A percentile compares a stretch with the other conserved stretches of the same genome.
Conservation (phyloP, 23 tunicate genomes). For the Halocynthia roretzi region DNA sequence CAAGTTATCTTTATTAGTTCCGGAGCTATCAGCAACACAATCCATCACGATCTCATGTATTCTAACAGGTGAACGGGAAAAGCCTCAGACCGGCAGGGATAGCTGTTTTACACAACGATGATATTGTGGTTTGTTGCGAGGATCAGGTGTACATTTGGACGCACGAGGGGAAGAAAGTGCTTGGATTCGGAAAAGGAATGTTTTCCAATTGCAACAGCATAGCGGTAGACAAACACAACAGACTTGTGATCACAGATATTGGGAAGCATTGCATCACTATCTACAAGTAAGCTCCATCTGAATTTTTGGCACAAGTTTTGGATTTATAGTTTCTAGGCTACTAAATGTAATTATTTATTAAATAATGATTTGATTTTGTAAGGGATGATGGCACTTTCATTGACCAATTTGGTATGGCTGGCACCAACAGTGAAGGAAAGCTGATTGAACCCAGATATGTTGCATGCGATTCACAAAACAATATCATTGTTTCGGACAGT, state of each 20-base stretch:
- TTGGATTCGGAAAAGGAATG: constrained; percentile 74
- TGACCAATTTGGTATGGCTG: constrained; percentile 4
- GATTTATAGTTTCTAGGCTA: too few relatives aligned
- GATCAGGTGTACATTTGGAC: constrained; percentile 90
- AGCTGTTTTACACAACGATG: constrained; percentile 77
- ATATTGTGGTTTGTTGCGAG: constrained; percentile 91
- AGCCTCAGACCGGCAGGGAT: constrained; percentile 71
- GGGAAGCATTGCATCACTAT: constrained; percentile 57
- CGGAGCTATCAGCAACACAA: too few relatives aligned
- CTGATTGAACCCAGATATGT: constrained; percentile 85
- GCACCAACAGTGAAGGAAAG: constrained; percentile 53
- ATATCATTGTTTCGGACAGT: constrained; percentile 89
- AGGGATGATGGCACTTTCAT: constrained; percentile 17
- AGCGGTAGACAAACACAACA: constrained; percentile 65
- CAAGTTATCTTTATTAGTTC: too few relatives aligned
- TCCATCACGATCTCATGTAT: too few relatives aligned
- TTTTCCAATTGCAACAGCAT: constrained; percentile 86
- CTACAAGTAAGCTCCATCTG: constrained; percentile 47
- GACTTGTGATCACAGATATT: constrained; percentile 71
- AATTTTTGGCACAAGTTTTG: background rate
- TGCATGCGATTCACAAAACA: constrained; percentile 88
- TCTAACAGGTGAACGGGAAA: constrained; percentile 53
- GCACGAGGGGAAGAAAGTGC: constrained; percentile 81
- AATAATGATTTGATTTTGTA: background rate
- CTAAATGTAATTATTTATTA: too few relatives aligned